These are phyloP conservation scores for Danaus chrysippus DNA, from an alignment of 2,888 invertebrate genomes.

Conservation along the genomic window DNA sequence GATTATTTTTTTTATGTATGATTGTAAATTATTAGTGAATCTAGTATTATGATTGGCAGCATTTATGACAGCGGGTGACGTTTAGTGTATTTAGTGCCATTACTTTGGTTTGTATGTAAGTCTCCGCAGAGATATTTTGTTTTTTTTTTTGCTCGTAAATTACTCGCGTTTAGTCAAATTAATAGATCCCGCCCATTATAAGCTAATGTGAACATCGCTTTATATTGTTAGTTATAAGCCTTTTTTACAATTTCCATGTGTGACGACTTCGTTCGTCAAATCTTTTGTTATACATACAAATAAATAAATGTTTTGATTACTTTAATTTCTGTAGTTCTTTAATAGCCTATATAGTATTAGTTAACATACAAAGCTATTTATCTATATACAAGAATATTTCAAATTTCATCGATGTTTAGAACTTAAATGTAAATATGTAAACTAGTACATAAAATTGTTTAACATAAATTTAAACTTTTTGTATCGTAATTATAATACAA, in stretches of 20 bases:
- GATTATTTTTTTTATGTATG: constrained; percentile 37
- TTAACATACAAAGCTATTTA: constrained; percentile 22
- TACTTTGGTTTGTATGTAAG: constrained; percentile 29
- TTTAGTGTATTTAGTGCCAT: constrained; percentile 45
- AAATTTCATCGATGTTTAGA: constrained; percentile 34
- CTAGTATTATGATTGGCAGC: constrained; percentile 37
- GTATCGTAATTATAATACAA: constrained; percentile 67
- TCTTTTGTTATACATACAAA: constrained; percentile 23
- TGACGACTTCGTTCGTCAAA: constrained; percentile 27
- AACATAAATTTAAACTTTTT: constrained; percentile 54
- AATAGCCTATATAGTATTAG: constrained; percentile 13
- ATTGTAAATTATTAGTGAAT: constrained; percentile 39
- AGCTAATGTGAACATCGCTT: constrained; percentile 18
- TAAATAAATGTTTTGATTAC: constrained; percentile 28
- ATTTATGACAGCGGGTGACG: constrained; percentile 38
- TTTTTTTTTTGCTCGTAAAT: too few species aligned
- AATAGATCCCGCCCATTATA: constrained; percentile 29
- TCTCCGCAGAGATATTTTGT: too few species aligned
- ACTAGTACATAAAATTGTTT: constrained; percentile 39
- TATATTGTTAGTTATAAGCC: constrained; percentile 31
- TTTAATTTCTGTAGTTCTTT: constrained; percentile 21
- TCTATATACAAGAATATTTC: constrained; percentile 24
- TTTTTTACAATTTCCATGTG: constrained; percentile 35
- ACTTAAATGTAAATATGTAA: constrained; percentile 69
- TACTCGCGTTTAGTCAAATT: too few species aligned